Evolutionary conservation across 2,888 invertebrate species (phyloP).

Genomic region (Actias luna): DNA sequence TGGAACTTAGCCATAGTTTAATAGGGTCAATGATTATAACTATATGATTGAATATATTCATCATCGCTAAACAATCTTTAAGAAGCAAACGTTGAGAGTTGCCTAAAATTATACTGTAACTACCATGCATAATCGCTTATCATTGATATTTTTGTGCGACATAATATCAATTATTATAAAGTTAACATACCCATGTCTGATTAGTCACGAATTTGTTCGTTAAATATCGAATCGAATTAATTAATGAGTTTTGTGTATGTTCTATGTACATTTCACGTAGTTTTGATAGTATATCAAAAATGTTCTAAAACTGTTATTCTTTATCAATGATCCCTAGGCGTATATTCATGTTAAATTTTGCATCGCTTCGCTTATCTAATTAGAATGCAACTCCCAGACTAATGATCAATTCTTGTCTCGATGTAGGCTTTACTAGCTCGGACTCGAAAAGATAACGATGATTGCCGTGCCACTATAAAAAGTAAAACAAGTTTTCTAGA

Average conservation of each 20-base stretch:
- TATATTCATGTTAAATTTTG: not conserved
- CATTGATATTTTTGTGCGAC: not conserved
- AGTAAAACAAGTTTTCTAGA: too few relatives aligned
- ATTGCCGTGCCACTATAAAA: too few relatives aligned
- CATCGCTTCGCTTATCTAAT: too few relatives aligned
- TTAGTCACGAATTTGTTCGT: not conserved
- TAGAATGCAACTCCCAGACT: too few relatives aligned
- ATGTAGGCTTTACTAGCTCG: not conserved
- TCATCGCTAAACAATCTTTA: not conserved
- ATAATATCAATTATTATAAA: not conserved
- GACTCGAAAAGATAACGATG: too few relatives aligned
- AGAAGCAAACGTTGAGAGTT: not conserved
- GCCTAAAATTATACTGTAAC: not conserved
- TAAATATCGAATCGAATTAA: not conserved
- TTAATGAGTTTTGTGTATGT: not conserved
- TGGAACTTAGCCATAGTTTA: too few relatives aligned
- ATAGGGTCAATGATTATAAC: too few relatives aligned
- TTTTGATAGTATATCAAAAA: not conserved
- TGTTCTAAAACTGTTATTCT: not conserved
- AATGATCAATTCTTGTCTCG: not conserved
- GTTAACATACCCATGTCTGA: not conserved
- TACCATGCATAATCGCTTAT: not conserved
- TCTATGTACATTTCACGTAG: not conserved
- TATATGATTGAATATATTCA: not conserved
- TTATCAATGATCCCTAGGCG: not conserved